Conservation (phyloP, 2,888 invertebrate species). For the Callyntrura guangdongensis region DNA sequence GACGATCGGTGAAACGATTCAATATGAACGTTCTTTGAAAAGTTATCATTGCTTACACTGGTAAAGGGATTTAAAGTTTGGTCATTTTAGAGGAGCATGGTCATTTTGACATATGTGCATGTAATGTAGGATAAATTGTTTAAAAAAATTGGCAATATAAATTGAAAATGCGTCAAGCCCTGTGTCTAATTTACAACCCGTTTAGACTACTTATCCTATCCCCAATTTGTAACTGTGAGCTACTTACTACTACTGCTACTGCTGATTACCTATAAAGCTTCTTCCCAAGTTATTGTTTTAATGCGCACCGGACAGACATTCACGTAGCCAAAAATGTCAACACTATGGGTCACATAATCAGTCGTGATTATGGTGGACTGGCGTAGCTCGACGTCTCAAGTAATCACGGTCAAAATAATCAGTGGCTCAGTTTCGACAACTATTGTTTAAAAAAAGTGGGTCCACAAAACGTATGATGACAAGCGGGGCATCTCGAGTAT, state of each 20-base stretch:
- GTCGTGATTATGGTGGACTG: conserved; percentile 39
- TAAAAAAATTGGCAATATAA: not conserved
- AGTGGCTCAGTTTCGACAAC: not conserved
- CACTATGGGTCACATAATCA: not conserved
- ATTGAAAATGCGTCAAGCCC: conserved; percentile 8
- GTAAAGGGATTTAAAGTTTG: too few species aligned
- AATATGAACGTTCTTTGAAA: too few species aligned
- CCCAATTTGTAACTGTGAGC: not conserved
- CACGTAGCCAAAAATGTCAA: conserved; percentile 40
- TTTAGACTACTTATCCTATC: not conserved
- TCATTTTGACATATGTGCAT: too few species aligned
- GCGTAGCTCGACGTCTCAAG: conserved; percentile 24
- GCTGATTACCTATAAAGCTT: not conserved
- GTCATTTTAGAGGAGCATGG: too few species aligned
- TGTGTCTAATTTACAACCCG: conserved; percentile 29
- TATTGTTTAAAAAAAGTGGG: not conserved
- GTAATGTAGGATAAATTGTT: too few species aligned
- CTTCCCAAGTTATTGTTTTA: conserved; percentile 40
- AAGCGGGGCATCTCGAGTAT: conserved; percentile 13
- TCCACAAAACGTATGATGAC: not conserved
- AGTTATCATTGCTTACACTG: too few species aligned
- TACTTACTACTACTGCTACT: not conserved
- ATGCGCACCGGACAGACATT: not conserved
- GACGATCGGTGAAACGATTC: too few species aligned
- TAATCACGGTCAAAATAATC: not conserved